These are phyloP conservation scores for Periophthalmus modestus DNA, from an alignment of 2,113 vertebrate species.

Conservation along the genomic window DNA sequence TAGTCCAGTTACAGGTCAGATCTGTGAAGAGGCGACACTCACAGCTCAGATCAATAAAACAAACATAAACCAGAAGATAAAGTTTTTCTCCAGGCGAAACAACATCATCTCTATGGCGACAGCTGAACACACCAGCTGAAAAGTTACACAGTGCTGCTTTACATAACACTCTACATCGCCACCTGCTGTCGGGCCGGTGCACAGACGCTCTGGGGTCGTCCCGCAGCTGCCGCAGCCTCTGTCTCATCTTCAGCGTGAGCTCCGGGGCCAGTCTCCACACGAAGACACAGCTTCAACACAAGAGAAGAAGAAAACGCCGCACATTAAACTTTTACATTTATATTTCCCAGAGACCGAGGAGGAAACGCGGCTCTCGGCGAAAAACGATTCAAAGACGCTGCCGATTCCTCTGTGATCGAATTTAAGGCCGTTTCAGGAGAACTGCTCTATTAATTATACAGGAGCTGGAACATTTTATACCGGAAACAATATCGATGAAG, in stretches of 20 bases:
- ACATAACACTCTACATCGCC: conserved; percentile 33
- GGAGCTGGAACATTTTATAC: background rate
- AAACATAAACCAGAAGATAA: too few relatives aligned
- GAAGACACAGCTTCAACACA: conserved; percentile 87
- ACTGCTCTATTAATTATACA: background rate
- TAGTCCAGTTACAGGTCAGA: too few relatives aligned
- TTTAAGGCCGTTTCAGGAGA: background rate
- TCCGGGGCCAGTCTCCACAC: conserved; percentile 95
- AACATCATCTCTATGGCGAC: too few relatives aligned
- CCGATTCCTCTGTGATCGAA: conserved; percentile 2
- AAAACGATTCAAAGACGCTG: conserved; percentile 9
- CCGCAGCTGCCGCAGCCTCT: conserved; percentile 82
- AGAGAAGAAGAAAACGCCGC: conserved; percentile 37
- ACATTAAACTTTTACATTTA: conserved; percentile 62
- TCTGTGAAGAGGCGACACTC: too few relatives aligned
- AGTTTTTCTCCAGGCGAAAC: too few relatives aligned
- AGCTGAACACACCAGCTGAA: too few relatives aligned
- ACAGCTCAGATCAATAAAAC: too few relatives aligned
- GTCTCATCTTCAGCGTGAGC: conserved; percentile 91
- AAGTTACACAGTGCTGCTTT: background rate
- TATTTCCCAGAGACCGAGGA: conserved; percentile 35
- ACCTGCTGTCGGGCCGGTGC: conserved; percentile 67
- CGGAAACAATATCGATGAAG: too few relatives aligned
- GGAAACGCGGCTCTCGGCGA: conserved; percentile 35
- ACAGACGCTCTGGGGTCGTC: conserved; percentile 70